phyloP scores from a whole-genome alignment of 2,113 vertebrate species.

The Coptodon rendalli region DNA sequence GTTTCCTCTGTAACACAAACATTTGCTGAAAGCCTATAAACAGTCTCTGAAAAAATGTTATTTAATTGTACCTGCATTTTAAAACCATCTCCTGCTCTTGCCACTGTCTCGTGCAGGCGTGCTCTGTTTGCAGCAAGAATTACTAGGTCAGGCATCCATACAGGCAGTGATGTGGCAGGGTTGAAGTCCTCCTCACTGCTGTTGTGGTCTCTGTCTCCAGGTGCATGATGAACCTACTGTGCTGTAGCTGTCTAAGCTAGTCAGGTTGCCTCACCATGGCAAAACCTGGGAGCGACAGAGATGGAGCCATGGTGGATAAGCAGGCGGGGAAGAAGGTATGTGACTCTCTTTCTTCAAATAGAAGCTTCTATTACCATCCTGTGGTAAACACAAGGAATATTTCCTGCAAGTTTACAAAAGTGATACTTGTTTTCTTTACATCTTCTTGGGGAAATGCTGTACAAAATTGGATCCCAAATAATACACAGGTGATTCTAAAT shows the following conservation, averaged over 20 bases:
- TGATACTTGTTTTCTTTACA: not conserved
- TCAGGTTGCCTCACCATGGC: conserved; percentile 91
- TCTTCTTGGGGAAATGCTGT: not conserved
- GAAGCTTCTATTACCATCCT: not conserved
- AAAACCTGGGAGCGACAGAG: conserved; percentile 93
- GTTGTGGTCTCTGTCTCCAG: conserved; percentile 62
- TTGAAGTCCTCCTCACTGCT: not conserved
- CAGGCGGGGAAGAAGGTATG: conserved; percentile 91
- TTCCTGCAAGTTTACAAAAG: not conserved
- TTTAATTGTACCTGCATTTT: not conserved
- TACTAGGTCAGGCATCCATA: not conserved
- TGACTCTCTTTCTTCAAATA: not conserved
- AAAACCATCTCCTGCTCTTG: not conserved
- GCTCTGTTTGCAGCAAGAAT: not conserved
- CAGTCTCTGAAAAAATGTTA: not conserved
- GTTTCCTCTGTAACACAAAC: not conserved
- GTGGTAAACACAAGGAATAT: not conserved
- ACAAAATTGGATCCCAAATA: not conserved
- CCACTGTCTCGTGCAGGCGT: not conserved
- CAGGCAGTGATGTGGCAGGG: not conserved
- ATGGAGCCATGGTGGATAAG: conserved; percentile 98
- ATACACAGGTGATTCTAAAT: not conserved
- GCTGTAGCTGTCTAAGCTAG: conserved; percentile 81
- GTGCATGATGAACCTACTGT: conserved; percentile 85
- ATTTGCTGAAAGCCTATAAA: not conserved